phyloP scores from a whole-genome alignment of 2,113 vertebrate genomes.

The Terrapene triunguis region DNA sequence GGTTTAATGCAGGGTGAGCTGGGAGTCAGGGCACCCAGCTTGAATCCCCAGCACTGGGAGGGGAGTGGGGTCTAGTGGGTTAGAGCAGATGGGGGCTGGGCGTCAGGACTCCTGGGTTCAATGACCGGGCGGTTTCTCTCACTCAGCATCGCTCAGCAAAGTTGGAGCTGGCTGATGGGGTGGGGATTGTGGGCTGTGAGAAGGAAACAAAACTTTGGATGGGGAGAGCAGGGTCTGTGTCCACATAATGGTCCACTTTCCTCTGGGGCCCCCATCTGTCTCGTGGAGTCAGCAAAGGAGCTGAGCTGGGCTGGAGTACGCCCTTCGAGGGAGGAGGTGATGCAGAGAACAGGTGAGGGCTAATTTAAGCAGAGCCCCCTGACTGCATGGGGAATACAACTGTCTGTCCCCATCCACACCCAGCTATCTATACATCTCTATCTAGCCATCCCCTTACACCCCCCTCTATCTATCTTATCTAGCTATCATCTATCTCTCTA shows the following conservation, averaged over 20 bases:
- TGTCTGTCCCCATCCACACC: background rate
- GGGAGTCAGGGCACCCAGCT: background rate
- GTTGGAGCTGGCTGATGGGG: background rate
- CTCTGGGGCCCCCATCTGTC: no score
- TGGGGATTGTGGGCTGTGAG: no score
- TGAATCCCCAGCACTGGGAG: background rate
- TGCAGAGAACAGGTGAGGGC: background rate
- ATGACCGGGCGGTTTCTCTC: background rate
- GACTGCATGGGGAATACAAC: no score
- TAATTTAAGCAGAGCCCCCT: no score
- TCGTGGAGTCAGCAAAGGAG: no score
- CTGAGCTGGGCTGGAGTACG: background rate
- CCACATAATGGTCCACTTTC: background rate
- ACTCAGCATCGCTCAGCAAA: background rate
- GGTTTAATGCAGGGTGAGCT: background rate
- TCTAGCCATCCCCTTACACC: background rate
- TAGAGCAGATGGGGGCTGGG: background rate
- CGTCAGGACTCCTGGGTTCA: background rate
- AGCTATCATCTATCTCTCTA: background rate
- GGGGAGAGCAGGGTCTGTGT: background rate
- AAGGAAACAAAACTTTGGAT: background rate
- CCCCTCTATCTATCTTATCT: background rate
- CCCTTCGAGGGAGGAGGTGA: background rate
- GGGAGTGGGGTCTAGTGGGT: background rate
- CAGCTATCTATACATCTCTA: background rate